Conservation (phyloP, 2,113 vertebrate species). For the Brienomyrus brachyistius region DNA sequence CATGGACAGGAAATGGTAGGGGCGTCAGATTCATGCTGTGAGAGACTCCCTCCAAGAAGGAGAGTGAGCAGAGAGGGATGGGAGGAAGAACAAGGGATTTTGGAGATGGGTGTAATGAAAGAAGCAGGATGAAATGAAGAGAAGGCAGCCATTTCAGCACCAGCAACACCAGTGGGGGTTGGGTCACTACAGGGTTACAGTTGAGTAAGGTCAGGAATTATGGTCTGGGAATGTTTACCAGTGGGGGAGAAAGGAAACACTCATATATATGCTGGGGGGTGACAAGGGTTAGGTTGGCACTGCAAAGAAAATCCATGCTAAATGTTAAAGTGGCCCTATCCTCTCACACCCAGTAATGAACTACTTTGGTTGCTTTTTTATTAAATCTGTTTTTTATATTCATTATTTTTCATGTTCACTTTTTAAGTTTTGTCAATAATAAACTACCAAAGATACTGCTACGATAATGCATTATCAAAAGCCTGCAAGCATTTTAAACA, state of each 20-base stretch:
- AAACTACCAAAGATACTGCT: neutral
- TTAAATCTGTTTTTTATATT: neutral
- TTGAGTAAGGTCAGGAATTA: neutral
- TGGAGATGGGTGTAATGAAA: neutral
- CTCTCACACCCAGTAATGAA: neutral
- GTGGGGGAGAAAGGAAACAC: neutral
- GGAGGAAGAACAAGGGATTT: neutral
- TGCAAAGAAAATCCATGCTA: neutral
- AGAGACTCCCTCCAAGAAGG: neutral
- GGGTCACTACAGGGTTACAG: neutral
- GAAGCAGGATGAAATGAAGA: neutral
- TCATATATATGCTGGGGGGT: neutral
- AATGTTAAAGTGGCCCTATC: neutral
- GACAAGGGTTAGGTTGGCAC: neutral
- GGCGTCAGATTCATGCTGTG: neutral
- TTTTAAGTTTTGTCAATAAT: neutral
- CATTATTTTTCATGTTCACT: neutral
- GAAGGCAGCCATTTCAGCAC: neutral
- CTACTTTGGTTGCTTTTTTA: neutral
- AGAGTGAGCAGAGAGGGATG: neutral
- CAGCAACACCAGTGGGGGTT: neutral
- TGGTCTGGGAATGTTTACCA: neutral
- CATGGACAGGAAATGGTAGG: neutral
- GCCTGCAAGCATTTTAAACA: neutral
- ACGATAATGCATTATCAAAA: neutral